Percentiles rank a stretch among this genome's conserved stretches.
phyloP scores from a whole-genome alignment of 2,797 vertebrate species.

The Rhinatrema bivittatum region DNA sequence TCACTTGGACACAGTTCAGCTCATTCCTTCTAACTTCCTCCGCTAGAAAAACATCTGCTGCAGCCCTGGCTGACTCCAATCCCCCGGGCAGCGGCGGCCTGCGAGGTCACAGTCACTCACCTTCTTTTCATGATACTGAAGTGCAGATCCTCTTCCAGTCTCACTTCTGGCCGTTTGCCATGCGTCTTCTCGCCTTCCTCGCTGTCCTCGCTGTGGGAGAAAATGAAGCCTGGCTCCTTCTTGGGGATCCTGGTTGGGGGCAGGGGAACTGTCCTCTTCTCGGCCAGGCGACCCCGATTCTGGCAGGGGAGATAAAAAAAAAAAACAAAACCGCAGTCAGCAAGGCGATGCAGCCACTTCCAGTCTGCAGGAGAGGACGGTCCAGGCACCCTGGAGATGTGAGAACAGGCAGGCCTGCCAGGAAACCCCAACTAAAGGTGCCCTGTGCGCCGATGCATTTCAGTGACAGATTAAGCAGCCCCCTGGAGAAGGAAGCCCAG shows the following conservation, averaged over 20 bases:
- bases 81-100: slow-evolving; percentile 10
- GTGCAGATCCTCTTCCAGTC: slow-evolving; percentile 83
- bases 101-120: slow-evolving; percentile 58
- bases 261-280: slow-evolving; percentile 88
- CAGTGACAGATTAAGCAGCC: too few species aligned
- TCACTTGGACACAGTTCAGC: too few species aligned
- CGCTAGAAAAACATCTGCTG: too few species aligned
- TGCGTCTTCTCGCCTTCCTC: slow-evolving; percentile 77
- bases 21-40: too few species aligned
- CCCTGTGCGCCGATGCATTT: too few species aligned
- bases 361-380: too few species aligned
- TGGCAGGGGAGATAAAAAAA: slow-evolving; percentile 41
- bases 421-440: too few species aligned
- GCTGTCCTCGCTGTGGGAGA: slow-evolving; percentile 80
- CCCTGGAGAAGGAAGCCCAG: too few species aligned
- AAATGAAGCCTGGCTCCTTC: slow-evolving; percentile 80
- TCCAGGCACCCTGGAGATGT: too few species aligned
- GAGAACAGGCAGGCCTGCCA: too few species aligned
- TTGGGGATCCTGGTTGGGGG: slow-evolving; percentile 80
- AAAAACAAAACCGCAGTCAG: slow-evolving; percentile 8
- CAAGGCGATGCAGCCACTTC: too few species aligned
- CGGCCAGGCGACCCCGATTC: slow-evolving; percentile 94
- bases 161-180: slow-evolving; percentile 77
- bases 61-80: too few species aligned
- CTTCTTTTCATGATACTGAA: slow-evolving; percentile 96